Percentiles rank a stretch among this genome's conserved stretches.
Conservation (phyloP, 2,888 invertebrate species). For the Andrena minutula region DNA sequence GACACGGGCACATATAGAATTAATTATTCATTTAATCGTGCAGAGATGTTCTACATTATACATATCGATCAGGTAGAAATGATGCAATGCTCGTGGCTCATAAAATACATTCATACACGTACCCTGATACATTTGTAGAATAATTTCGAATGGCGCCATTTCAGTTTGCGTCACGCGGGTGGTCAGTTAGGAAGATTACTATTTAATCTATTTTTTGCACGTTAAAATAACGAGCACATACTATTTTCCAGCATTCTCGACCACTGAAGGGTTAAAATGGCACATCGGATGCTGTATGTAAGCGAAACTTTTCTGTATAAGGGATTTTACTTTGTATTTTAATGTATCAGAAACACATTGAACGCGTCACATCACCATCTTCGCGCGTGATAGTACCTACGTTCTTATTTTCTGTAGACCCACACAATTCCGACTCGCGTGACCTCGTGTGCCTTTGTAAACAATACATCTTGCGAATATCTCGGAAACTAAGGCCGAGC, state of each 20-base stretch:
- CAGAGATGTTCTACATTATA: slow-evolving; percentile 22
- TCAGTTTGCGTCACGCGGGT: neutral
- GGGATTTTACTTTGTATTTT: too few relatives aligned
- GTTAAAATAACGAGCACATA: neutral
- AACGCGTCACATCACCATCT: too few relatives aligned
- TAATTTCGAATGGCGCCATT: neutral
- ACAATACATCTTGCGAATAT: too few relatives aligned
- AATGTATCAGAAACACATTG: too few relatives aligned
- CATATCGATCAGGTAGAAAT: neutral
- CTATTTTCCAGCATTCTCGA: neutral
- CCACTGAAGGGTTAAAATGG: neutral
- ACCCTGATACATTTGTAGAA: neutral
- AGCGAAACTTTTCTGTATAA: too few relatives aligned
- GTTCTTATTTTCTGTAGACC: too few relatives aligned
- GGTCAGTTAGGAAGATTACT: neutral
- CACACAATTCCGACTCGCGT: too few relatives aligned
- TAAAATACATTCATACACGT: neutral
- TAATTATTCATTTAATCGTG: slow-evolving; percentile 34
- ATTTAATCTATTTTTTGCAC: neutral
- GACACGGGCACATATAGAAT: slow-evolving; percentile 9
- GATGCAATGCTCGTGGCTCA: slow-evolving; percentile 18
- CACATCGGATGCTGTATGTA: too few relatives aligned
- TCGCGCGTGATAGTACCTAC: too few relatives aligned
- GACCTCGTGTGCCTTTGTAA: too few relatives aligned
- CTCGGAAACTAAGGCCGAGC: too few relatives aligned